These are phyloP conservation scores for Apodemus speciosus DNA, from an alignment of 2,113 vertebrate species.

Conservation along the genomic window DNA sequence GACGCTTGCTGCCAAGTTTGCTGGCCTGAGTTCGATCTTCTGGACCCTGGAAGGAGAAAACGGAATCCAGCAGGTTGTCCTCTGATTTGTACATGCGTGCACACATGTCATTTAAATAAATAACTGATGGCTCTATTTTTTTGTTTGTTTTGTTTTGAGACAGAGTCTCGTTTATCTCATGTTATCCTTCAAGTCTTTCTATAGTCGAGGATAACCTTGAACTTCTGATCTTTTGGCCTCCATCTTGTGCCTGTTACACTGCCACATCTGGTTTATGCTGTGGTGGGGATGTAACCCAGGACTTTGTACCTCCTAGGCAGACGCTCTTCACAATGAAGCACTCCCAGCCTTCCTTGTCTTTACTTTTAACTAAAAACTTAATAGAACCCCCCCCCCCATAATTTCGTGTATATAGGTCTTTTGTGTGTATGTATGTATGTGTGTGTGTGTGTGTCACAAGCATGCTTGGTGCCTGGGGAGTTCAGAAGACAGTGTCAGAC, in stretches of 20 bases:
- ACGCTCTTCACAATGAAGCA: not conserved
- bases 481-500: not conserved
- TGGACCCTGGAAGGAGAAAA: not conserved
- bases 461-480: not conserved
- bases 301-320: not conserved
- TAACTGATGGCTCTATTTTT: not conserved
- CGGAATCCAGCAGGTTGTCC: not conserved
- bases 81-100: not conserved
- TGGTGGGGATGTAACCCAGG: not conserved
- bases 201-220: not conserved
- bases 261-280: not conserved
- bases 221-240: not conserved
- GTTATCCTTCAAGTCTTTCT: not conserved
- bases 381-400: not conserved
- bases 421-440: not conserved
- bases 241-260: not conserved
- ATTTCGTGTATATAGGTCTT: not conserved
- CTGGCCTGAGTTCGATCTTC: not conserved
- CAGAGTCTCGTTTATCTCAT: not conserved
- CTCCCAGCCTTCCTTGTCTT: not conserved
- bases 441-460: not conserved
- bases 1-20: not conserved
- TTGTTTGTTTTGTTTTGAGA: not conserved
- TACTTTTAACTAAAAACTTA: not conserved
- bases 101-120: not conserved